These are phyloP conservation scores for Clarias laeviceps DNA, from an alignment of 2,797 vertebrate species.

Conservation along the genomic window DNA sequence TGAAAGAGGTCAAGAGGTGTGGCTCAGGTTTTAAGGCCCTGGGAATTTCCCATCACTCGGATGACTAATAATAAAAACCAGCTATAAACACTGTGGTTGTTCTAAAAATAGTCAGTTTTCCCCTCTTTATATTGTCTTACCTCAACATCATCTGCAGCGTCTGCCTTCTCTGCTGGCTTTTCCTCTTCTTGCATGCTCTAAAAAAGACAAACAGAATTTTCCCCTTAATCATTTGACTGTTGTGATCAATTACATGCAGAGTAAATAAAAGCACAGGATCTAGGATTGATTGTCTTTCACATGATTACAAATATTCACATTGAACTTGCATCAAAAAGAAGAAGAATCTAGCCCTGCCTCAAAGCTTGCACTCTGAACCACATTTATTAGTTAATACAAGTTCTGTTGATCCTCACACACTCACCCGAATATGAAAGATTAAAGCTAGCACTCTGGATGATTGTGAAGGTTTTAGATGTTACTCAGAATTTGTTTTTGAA, in stretches of 20 bases:
- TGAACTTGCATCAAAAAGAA: too few relatives aligned
- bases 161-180: constrained; percentile 44
- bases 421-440: neutral
- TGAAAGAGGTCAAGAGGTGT: neutral
- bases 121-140: constrained; percentile 57
- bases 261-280: neutral
- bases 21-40: neutral
- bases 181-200: constrained; percentile 50
- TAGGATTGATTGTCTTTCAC: neutral
- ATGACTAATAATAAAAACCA: neutral
- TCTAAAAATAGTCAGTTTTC: neutral
- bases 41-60: neutral
- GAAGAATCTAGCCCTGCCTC: too few relatives aligned
- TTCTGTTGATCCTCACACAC: neutral
- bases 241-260: neutral
- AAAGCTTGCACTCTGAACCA: too few relatives aligned
- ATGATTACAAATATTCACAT: neutral
- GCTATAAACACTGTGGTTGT: neutral
- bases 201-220: neutral
- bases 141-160: constrained; percentile 57
- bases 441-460: neutral
- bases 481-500: neutral
- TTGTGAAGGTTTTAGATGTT: neutral
- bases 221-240: neutral
- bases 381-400: neutral